phyloP scores from a whole-genome alignment of 2,797 vertebrate species.

The Fistularia tabacaria region DNA sequence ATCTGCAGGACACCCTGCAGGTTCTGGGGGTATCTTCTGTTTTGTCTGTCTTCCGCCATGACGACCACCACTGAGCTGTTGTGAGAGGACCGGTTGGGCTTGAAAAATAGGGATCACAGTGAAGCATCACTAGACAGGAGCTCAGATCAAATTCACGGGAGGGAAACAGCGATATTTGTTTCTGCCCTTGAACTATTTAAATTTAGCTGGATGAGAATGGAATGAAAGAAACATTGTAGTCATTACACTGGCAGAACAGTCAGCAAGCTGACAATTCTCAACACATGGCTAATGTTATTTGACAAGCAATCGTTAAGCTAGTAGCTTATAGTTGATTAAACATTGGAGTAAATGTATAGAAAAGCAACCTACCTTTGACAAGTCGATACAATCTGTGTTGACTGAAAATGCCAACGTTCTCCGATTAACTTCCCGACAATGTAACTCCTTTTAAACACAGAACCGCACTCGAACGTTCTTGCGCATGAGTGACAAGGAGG shows the following conservation, averaged over 20 bases:
- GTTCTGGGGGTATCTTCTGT: conserved; percentile 70
- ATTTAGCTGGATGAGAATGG: no score
- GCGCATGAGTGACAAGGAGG: conserved; percentile 38
- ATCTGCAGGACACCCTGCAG: conserved; percentile 84
- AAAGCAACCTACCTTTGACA: conserved; percentile 16
- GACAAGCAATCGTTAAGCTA: no score
- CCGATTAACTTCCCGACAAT: neutral
- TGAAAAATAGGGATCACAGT: neutral
- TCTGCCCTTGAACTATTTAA: no score
- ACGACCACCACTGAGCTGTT: no score
- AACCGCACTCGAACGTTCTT: conserved; percentile 62
- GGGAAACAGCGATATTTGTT: no score
- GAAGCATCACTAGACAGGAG: no score
- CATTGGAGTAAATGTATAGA: neutral
- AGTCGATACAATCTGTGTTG: neutral
- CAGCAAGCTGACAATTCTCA: neutral
- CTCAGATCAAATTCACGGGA: no score
- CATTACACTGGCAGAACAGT: neutral
- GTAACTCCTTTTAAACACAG: conserved; percentile 4
- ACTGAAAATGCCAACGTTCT: neutral
- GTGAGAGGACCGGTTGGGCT: no score
- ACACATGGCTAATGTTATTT: no score
- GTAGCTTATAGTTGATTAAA: neutral
- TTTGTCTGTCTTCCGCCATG: conserved; percentile 69
- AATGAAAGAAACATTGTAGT: neutral